A percentile compares a stretch with the other conserved stretches of the same genome.
Conservation (phyloP, 2,797 vertebrate species). For the Decapterus maruadsi region DNA sequence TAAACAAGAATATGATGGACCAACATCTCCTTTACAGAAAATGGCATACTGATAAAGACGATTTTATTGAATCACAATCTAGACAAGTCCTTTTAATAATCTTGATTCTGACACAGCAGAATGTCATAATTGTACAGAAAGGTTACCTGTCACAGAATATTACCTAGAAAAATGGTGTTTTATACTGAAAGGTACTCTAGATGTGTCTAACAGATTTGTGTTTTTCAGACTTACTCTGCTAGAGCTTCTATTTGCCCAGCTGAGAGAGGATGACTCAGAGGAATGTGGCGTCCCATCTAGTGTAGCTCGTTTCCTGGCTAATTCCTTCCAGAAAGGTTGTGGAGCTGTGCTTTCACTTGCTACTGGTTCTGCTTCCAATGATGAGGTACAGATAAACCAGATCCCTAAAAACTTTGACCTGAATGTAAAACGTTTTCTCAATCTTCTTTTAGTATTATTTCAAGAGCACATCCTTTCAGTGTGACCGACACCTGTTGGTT, state of each 20-base stretch:
- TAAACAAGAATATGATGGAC: neutral
- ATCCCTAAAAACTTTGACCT: neutral
- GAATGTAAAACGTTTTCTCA: neutral
- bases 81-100: neutral
- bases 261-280: slow-evolving; percentile 77
- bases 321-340: slow-evolving; percentile 88
- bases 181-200: neutral
- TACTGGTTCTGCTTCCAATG: slow-evolving; percentile 74
- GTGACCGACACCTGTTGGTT: slow-evolving; percentile 20
- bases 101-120: neutral
- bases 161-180: neutral
- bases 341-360: slow-evolving; percentile 87
- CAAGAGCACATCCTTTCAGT: neutral
- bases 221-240: slow-evolving; percentile 88
- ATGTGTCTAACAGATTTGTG: slow-evolving; percentile 12
- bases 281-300: slow-evolving; percentile 76
- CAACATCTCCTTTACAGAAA: slow-evolving; percentile 4
- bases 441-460: neutral
- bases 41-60: neutral
- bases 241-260: slow-evolving; percentile 88
- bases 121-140: neutral
- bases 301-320: slow-evolving; percentile 87
- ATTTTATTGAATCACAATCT: neutral
- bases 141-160: neutral
- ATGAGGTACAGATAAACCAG: slow-evolving; percentile 84